phyloP scores from a whole-genome alignment of 2,797 vertebrate species.

The Brotula barbata region DNA sequence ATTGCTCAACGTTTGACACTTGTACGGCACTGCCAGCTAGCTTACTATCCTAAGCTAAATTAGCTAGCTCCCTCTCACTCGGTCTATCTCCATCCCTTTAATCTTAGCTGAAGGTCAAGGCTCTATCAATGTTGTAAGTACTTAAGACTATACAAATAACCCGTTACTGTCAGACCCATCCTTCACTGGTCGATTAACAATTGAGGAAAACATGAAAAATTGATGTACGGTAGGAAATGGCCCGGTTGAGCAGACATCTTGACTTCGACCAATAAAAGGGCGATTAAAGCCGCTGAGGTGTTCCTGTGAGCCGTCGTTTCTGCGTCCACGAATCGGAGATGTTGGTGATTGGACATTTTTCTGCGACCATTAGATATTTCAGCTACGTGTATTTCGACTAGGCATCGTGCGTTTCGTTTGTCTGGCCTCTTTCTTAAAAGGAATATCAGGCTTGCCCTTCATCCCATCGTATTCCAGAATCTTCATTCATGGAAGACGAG shows the following conservation, averaged over 20 bases:
- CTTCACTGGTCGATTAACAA: not conserved
- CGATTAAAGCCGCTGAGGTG: conserved; percentile 46
- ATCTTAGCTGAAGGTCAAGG: conserved; percentile 64
- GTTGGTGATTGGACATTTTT: not conserved
- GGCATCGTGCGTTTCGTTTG: not conserved
- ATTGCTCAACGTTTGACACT: conserved; percentile 9
- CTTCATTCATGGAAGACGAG: conserved; percentile 39
- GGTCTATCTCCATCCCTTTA: conserved; percentile 60
- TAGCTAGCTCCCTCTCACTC: conserved; percentile 60
- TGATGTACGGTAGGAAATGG: conserved; percentile 60
- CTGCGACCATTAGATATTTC: too few relatives aligned
- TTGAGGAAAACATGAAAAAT: conserved; percentile 38
- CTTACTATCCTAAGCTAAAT: conserved; percentile 58
- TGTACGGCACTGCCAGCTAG: conserved; percentile 41
- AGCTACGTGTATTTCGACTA: not conserved
- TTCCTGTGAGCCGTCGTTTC: conserved; percentile 4
- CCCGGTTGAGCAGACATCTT: conserved; percentile 78
- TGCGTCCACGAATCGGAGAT: conserved; percentile 25
- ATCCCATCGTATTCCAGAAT: conserved; percentile 56
- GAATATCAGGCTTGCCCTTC: conserved; percentile 59
- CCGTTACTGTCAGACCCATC: not conserved
- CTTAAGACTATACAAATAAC: not conserved
- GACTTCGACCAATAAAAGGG: conserved; percentile 65
- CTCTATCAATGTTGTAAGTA: not conserved
- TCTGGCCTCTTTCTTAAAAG: conserved; percentile 39